A percentile compares a stretch with the other conserved stretches of the same genome.
These are phyloP conservation scores for Paradoxurus hermaphroditus DNA, from an alignment of 2,113 vertebrate genomes.

Conservation along the genomic window DNA sequence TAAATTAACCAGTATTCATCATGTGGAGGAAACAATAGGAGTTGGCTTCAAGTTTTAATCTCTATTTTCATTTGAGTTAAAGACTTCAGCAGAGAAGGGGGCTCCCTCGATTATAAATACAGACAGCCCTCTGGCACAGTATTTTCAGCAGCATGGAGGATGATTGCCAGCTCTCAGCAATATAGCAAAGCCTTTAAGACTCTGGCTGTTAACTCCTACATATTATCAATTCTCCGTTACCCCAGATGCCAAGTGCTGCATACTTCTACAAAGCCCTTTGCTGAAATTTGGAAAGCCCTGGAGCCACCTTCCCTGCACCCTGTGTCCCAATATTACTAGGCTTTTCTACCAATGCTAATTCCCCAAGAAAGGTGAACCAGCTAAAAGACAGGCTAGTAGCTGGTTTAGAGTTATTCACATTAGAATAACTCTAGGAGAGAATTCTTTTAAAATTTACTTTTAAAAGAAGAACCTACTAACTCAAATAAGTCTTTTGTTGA, in stretches of 20 bases:
- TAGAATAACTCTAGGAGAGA: not conserved
- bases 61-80: not conserved
- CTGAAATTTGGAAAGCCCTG: not conserved
- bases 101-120: not conserved
- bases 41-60: not conserved
- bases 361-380: not conserved
- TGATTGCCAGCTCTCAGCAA: not conserved
- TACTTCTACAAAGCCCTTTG: not conserved
- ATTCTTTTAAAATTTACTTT: not conserved
- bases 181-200: not conserved
- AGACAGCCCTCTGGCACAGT: not conserved
- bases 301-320: not conserved
- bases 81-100: not conserved
- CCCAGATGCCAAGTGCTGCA: not conserved
- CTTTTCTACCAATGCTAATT: not conserved
- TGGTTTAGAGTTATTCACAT: not conserved
- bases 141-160: not conserved
- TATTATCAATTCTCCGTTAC: not conserved
- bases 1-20: not conserved
- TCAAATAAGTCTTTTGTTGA: not conserved
- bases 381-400: not conserved
- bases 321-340: not conserved
- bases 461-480: not conserved
- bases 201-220: not conserved
- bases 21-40: not conserved